Evolutionary conservation across 2,888 invertebrate species (phyloP).

Genomic region (Dimorphilus gyrociliatus): DNA sequence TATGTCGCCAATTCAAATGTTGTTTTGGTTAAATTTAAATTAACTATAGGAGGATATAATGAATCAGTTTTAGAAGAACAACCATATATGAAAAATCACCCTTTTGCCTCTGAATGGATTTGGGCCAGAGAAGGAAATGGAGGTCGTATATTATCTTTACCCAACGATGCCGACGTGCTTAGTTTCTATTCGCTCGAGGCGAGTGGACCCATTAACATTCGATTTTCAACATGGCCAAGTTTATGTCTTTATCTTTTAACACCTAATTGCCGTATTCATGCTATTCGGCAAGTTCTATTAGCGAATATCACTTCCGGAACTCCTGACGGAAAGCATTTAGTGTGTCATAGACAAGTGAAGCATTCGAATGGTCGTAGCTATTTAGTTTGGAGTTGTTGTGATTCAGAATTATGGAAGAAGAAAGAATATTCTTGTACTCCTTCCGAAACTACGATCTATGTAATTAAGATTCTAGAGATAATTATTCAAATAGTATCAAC

Average conservation of each 20-base stretch:
- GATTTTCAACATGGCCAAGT: conserved; percentile 5
- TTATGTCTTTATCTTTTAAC: conserved; percentile 9
- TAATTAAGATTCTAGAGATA: conserved; percentile 7
- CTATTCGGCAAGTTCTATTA: conserved; percentile 9
- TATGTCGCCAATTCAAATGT: conserved; percentile 7
- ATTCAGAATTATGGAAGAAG: conserved; percentile 8
- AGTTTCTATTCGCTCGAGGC: conserved; percentile 11
- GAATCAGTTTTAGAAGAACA: conserved; percentile 10
- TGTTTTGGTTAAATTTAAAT: conserved; percentile 9
- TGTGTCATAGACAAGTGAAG: conserved; percentile 9
- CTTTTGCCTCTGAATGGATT: conserved; percentile 10
- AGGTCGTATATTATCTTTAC: conserved; percentile 11
- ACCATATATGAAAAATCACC: conserved; percentile 12
- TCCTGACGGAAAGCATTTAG: conserved; percentile 7
- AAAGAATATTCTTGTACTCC: conserved; percentile 7
- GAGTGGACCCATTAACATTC: conserved; percentile 7
- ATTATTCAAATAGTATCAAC: conserved; percentile 10
- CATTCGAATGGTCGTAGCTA: conserved; percentile 4
- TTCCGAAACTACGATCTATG: no score
- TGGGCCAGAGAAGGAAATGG: conserved; percentile 11
- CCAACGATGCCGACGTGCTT: conserved; percentile 12
- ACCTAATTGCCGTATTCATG: conserved; percentile 11
- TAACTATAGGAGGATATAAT: conserved; percentile 8
- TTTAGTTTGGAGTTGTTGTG: conserved; percentile 11
- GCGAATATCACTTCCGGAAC: conserved; percentile 9